A percentile compares a stretch with the other conserved stretches of the same genome.
Evolutionary conservation across 2,113 vertebrate species (phyloP).

Genomic region (Paracanthobrama guichenoti): DNA sequence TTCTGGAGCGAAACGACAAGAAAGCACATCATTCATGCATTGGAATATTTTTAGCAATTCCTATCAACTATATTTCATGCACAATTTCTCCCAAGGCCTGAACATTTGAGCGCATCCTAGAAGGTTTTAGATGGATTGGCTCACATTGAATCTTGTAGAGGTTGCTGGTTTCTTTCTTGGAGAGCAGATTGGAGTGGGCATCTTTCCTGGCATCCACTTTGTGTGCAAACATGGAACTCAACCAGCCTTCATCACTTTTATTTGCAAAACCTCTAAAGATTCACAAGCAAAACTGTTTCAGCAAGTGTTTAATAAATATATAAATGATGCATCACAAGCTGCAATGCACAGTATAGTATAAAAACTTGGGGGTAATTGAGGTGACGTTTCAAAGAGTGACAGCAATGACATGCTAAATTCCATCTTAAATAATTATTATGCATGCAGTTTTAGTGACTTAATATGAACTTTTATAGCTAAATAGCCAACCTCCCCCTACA

Average conservation of each 20-base stretch:
- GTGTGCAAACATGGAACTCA: slow-evolving; percentile 90
- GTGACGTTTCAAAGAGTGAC: neutral
- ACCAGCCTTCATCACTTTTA: slow-evolving; percentile 85
- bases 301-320: slow-evolving; percentile 31
- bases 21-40: neutral
- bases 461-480: slow-evolving; percentile 3
- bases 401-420: neutral
- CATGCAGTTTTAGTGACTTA: neutral
- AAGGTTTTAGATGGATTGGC: slow-evolving; percentile 34
- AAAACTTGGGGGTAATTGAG: neutral
- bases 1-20: neutral
- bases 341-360: neutral
- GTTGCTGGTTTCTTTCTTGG: slow-evolving; percentile 93
- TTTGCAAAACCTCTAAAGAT: slow-evolving; percentile 81
- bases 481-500: neutral
- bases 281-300: slow-evolving; percentile 40
- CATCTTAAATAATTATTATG: neutral
- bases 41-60: slow-evolving; percentile 23
- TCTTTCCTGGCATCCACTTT: slow-evolving; percentile 93
- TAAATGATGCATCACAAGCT: slow-evolving; percentile 8
- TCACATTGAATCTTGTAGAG: slow-evolving; percentile 96
- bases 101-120: neutral
- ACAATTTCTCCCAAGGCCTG: slow-evolving; percentile 11
- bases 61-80: slow-evolving; percentile 11
- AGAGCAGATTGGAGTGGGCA: slow-evolving; percentile 93